phyloP scores from a whole-genome alignment of 2,113 vertebrate genomes.

The Rhabdornis inornatus region DNA sequence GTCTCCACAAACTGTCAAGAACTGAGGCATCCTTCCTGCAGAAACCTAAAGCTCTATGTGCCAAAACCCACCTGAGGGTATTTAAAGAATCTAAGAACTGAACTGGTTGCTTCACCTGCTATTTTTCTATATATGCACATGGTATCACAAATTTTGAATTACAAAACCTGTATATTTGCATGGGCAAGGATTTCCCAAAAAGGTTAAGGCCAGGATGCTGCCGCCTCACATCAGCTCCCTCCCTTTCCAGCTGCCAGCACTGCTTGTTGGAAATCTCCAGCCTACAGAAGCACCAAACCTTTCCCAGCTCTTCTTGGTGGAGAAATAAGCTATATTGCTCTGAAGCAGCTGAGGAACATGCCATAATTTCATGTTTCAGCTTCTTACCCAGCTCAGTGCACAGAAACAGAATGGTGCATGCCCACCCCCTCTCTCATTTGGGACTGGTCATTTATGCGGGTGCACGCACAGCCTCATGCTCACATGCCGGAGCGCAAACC shows the following conservation, averaged over 20 bases:
- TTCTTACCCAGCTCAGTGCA: not conserved
- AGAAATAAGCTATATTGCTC: not conserved
- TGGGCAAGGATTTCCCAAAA: not conserved
- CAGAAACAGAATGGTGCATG: not conserved
- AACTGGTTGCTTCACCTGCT: not conserved
- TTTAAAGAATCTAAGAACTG: not conserved
- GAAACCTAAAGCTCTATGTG: not conserved
- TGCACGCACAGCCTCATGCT: not conserved
- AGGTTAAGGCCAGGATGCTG: not conserved
- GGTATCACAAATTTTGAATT: not conserved
- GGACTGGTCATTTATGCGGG: not conserved
- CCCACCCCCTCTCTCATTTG: not conserved
- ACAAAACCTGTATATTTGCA: not conserved
- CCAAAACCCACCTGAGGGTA: not conserved
- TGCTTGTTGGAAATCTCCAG: not conserved
- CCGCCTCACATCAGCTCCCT: not conserved
- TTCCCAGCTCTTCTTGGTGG: not conserved
- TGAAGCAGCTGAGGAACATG: not conserved
- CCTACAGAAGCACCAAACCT: not conserved
- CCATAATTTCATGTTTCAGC: not conserved
- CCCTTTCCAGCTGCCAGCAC: not conserved
- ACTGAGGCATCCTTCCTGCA: not conserved
- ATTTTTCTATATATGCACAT: not conserved
- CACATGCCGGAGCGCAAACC: not conserved
- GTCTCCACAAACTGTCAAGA: not conserved